Percentiles rank a stretch among this genome's conserved stretches.
phyloP scores from a whole-genome alignment of 2,888 invertebrate species.

The Unio pictorum region DNA sequence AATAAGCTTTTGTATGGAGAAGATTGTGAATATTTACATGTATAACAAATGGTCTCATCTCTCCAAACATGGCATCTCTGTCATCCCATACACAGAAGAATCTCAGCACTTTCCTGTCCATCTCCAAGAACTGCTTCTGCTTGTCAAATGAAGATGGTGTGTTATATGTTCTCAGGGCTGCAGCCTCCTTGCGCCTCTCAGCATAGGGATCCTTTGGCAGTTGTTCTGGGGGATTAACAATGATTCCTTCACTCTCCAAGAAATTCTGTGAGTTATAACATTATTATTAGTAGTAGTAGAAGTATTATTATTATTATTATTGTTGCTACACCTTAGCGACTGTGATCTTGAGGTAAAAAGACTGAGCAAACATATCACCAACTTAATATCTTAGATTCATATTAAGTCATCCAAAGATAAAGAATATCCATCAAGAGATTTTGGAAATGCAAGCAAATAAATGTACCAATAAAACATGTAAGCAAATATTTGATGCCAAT shows the following conservation, averaged over 20 bases:
- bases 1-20: no score
- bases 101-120: constrained; percentile 83
- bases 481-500: no score
- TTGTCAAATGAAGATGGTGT: constrained; percentile 74
- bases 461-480: no score
- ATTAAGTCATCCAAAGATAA: no score
- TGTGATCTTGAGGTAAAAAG: no score
- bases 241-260: constrained; percentile 86
- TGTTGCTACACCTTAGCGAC: neutral
- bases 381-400: no score
- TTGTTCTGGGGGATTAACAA: constrained; percentile 80
- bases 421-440: no score
- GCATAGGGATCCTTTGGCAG: constrained; percentile 82
- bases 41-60: constrained; percentile 77
- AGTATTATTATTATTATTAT: constrained; percentile 2
- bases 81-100: constrained; percentile 75
- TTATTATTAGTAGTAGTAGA: constrained; percentile 4
- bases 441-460: no score
- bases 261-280: constrained; percentile 77
- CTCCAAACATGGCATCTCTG: constrained; percentile 72
- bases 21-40: constrained; percentile 68
- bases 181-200: constrained; percentile 57
- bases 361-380: no score
- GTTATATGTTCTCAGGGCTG: constrained; percentile 62
- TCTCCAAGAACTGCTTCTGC: constrained; percentile 82